These are phyloP conservation scores for Bos indicus DNA, from an alignment of 2,113 vertebrate genomes.

Conservation along the genomic window DNA sequence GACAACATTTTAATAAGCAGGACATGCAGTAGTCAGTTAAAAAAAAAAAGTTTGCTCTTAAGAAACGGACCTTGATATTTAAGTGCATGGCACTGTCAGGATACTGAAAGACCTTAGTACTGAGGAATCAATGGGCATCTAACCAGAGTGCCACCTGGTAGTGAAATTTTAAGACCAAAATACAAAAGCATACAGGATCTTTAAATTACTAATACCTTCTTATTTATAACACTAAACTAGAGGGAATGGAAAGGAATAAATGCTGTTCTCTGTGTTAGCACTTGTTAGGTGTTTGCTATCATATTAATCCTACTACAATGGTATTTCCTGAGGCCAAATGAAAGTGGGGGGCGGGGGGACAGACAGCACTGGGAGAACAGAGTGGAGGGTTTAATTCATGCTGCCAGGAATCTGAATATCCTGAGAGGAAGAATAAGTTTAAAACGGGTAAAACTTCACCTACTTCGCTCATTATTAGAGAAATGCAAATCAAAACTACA, in stretches of 20 bases:
- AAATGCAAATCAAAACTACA: neutral
- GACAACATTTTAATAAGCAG: conserved; percentile 20
- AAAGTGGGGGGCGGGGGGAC: neutral
- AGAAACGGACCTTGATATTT: conserved; percentile 28
- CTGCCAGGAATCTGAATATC: neutral
- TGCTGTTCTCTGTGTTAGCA: neutral
- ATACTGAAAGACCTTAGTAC: neutral
- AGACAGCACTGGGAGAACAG: neutral
- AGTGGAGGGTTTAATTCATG: neutral
- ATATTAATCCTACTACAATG: neutral
- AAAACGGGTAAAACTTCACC: neutral
- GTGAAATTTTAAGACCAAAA: neutral
- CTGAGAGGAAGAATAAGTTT: neutral
- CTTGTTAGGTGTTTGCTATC: neutral
- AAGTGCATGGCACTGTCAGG: neutral
- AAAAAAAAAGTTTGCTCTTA: neutral
- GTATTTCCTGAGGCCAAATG: neutral
- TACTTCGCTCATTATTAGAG: neutral
- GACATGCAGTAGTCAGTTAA: neutral
- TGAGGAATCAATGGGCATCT: neutral
- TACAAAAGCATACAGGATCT: neutral
- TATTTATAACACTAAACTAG: neutral
- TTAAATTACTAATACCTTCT: neutral
- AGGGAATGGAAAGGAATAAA: neutral
- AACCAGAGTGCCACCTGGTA: neutral